Conservation (phyloP, 2,113 vertebrate species). For the Epinephelus cyanopodus region DNA sequence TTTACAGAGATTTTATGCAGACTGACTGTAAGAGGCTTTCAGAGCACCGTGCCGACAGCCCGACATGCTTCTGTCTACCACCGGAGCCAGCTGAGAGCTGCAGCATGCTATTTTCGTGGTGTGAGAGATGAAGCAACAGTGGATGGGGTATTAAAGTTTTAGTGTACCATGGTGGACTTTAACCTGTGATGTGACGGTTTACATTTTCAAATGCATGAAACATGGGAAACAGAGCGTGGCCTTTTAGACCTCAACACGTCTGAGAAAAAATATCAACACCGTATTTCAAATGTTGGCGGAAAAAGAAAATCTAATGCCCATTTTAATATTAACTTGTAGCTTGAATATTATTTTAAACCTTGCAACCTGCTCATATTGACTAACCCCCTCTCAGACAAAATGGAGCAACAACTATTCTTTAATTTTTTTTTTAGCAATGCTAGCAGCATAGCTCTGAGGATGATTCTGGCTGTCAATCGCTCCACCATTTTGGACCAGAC, state of each 20-base stretch:
- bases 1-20: slow-evolving; percentile 8
- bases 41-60: slow-evolving; percentile 1
- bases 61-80: slow-evolving; percentile 4
- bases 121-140: slow-evolving; percentile 12
- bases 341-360: not conserved
- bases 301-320: not conserved
- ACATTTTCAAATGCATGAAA: not conserved
- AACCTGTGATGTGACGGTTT: slow-evolving; percentile 31
- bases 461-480: not conserved
- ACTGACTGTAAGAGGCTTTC: slow-evolving; percentile 29
- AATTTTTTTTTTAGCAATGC: not conserved
- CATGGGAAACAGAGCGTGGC: not conserved
- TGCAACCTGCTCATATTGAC: not conserved
- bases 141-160: slow-evolving; percentile 33
- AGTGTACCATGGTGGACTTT: not conserved
- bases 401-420: not conserved
- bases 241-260: not conserved
- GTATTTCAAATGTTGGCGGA: not conserved
- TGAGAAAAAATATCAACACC: not conserved
- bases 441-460: not conserved
- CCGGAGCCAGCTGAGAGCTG: slow-evolving; percentile 24
- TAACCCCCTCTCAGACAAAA: not conserved
- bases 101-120: slow-evolving; percentile 24
- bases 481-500: not conserved
- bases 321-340: not conserved